Evolutionary conservation across 2,797 vertebrate genomes (phyloP), one percentile per base, ranked within the genome.

Genomic region (Chaunax sp.): DNA sequence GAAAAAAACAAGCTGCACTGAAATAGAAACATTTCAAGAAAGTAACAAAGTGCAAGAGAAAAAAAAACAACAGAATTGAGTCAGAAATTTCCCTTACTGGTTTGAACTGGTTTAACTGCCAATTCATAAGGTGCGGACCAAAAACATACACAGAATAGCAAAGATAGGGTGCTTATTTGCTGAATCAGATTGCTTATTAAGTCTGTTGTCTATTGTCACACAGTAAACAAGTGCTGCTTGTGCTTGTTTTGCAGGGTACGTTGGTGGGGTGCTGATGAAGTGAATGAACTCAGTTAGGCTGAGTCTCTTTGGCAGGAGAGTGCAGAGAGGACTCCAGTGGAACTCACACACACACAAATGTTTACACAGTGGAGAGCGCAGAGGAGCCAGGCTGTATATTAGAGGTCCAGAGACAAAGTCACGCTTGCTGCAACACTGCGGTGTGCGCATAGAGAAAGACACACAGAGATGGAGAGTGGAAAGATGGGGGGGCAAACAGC

Each of bases 321-420:
- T 40, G 68, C 14, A 47, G 61, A 58, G 56, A 76, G 50, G 45
- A 78, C 60, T 56, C 52, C 38, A 52, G 41, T 43, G 53, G 44
- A 54, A 79, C 56, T 60, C 57, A 59, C n/a, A 59, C 43, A 47
- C 50, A 58, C 19, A 46, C 51, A 65, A 40, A 40, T 16, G 15
- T 40, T 40, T 40, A 12, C 43, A 50, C 23, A 65, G 45, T n/a
- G 51, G 65, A 44, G 62, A 64, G 69, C 64, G 55, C 74, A 63
- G 53, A 77, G 66, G 76, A 72, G 60, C 49, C 26, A 35, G 73
- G 53, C 67, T 86, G 50, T 79, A 86, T 90, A 91, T 91, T 88
- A 89, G 53, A 77, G 66, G 74, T 74, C 82, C 70, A 62, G 74
- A 82, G 77, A 79, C 71, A 84, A 84, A 91, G 87, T 91, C 91